phyloP scores from a whole-genome alignment of 2,797 vertebrate genomes.

The Agapornis canus region DNA sequence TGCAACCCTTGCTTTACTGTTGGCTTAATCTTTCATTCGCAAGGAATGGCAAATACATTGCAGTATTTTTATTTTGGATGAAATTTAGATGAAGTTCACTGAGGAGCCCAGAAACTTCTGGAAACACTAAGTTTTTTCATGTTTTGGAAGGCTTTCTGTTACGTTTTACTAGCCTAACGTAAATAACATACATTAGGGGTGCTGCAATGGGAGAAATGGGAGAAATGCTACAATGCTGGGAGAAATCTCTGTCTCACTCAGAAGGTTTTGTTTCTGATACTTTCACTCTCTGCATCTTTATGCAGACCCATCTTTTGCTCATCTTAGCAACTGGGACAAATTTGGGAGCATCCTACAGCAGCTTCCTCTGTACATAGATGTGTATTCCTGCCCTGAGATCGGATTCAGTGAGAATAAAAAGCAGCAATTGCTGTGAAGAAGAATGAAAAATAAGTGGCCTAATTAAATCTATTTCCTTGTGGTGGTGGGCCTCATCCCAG shows the following conservation, averaged over 20 bases:
- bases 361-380: neutral
- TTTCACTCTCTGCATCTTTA: neutral
- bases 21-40: neutral
- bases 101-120: neutral
- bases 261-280: neutral
- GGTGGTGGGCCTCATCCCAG: neutral
- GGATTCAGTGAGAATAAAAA: neutral
- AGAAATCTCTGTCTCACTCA: neutral
- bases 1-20: neutral
- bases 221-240: fast-evolving
- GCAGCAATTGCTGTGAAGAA: neutral
- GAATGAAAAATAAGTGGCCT: neutral
- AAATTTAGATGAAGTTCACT: neutral
- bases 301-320: neutral
- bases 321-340: neutral
- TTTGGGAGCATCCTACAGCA: neutral
- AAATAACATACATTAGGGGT: neutral
- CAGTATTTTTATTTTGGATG: neutral
- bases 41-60: neutral
- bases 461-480: neutral
- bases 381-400: neutral
- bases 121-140: neutral
- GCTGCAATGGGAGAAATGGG: too few relatives aligned
- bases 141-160: neutral
- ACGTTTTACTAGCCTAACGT: neutral